phyloP scores from a whole-genome alignment of 2,113 vertebrate species.

The Tapirus terrestris region DNA sequence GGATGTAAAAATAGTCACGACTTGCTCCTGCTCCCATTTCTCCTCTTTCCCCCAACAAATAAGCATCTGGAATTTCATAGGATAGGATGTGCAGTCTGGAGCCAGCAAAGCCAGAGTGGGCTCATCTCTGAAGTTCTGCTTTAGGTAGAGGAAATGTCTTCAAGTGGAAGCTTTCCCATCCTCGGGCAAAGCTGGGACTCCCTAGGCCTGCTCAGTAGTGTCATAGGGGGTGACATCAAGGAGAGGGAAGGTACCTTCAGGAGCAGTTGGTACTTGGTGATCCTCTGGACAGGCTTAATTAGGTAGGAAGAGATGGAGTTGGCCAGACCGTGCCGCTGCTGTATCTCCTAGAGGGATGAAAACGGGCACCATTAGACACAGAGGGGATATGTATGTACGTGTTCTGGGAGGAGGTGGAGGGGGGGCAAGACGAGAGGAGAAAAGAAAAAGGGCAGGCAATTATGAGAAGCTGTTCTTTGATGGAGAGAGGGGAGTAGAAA shows the following conservation, averaged over 20 bases:
- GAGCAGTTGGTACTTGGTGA: slow-evolving; percentile 98
- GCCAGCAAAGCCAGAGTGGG: neutral
- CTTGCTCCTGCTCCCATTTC: neutral
- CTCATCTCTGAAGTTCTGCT: slow-evolving; percentile 8
- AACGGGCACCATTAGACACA: neutral
- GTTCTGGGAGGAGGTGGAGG: neutral
- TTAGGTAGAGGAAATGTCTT: neutral
- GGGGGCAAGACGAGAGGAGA: neutral
- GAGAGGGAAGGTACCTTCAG: slow-evolving; percentile 91
- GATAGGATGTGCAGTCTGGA: neutral
- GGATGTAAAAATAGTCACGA: neutral
- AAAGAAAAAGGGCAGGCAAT: neutral
- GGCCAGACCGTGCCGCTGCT: slow-evolving; percentile 95
- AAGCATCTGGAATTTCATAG: neutral
- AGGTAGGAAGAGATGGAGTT: slow-evolving; percentile 99
- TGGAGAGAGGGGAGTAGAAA: neutral
- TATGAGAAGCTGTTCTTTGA: neutral
- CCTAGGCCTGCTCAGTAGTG: neutral
- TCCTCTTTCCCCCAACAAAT: neutral
- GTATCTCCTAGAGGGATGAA: slow-evolving; percentile 92
- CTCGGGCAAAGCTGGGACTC: neutral
- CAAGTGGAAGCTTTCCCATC: neutral
- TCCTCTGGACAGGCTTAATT: slow-evolving; percentile 99
- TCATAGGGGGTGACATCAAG: neutral
- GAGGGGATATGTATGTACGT: neutral